Conservation (phyloP, 2,113 vertebrate species). For the Thunnus maccoyii region DNA sequence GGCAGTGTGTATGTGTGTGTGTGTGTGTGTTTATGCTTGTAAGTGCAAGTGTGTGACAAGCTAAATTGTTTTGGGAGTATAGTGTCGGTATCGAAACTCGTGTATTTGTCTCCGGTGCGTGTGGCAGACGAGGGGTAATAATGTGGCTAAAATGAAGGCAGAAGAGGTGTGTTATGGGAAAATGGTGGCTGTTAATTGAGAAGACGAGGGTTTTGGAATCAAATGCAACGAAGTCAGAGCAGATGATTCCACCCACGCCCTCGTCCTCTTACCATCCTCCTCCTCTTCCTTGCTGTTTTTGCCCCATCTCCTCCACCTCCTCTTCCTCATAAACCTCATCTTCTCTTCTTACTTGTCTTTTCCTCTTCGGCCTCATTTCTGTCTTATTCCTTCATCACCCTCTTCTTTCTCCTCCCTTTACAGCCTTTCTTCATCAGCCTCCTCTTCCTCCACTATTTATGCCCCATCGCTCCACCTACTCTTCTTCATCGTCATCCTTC, state of each 20-base stretch:
- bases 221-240: slow-evolving; percentile 25
- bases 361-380: background rate
- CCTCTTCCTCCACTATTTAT: background rate
- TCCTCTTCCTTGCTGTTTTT: background rate
- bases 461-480: too few relatives aligned
- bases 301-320: background rate
- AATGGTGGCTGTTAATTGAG: slow-evolving; percentile 51
- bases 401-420: too few relatives aligned
- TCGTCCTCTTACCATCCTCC: background rate
- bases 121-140: slow-evolving; percentile 16
- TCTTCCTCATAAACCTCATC: background rate
- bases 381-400: background rate
- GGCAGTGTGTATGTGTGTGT: slow-evolving; percentile 33
- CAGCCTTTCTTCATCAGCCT: too few relatives aligned
- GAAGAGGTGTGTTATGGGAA: slow-evolving; percentile 39
- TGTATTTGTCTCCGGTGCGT: slow-evolving; percentile 37
- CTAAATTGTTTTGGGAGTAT: slow-evolving; percentile 64
- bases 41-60: slow-evolving; percentile 52
- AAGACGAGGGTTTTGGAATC: slow-evolving; percentile 39
- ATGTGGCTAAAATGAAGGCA: slow-evolving; percentile 37
- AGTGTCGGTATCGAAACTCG: slow-evolving; percentile 33
- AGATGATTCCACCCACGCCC: slow-evolving; percentile 31
- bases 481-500: background rate
- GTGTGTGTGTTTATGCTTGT: slow-evolving; percentile 48
- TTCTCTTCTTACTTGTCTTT: background rate